phyloP scores from a whole-genome alignment of 2,797 vertebrate species.

The Lagocephalus sceleratus region DNA sequence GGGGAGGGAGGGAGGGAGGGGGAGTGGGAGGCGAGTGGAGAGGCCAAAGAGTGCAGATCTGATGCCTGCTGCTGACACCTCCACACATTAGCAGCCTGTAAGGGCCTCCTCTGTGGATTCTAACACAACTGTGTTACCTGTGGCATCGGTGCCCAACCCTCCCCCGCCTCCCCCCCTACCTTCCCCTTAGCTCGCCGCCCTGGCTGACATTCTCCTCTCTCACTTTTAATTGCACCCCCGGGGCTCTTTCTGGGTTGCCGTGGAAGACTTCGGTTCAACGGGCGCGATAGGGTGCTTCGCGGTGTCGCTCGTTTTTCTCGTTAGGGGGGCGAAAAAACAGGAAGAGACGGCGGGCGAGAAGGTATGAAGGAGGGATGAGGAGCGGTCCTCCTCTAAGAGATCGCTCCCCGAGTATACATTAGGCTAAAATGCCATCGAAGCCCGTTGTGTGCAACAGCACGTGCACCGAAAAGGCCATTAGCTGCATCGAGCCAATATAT shows the following conservation, averaged over 20 bases:
- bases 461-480: constrained; percentile 56
- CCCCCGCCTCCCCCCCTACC: background rate
- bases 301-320: constrained; percentile 63
- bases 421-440: constrained; percentile 44
- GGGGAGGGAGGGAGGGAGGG: background rate
- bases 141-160: constrained; percentile 36
- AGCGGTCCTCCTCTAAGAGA: constrained; percentile 16
- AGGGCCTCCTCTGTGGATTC: constrained; percentile 65
- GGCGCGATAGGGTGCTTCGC: constrained; percentile 61
- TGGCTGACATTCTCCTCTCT: constrained; percentile 75
- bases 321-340: constrained; percentile 39
- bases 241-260: constrained; percentile 62
- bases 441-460: constrained; percentile 20
- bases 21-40: background rate
- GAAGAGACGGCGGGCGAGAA: constrained; percentile 12
- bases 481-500: constrained; percentile 53
- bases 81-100: constrained; percentile 61
- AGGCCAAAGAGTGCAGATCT: constrained; percentile 19
- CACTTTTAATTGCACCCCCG: constrained; percentile 77
- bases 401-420: constrained; percentile 19
- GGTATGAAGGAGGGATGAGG: background rate
- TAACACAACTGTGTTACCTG: constrained; percentile 59
- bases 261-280: constrained; percentile 63
- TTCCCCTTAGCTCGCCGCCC: constrained; percentile 29
- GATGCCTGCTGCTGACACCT: constrained; percentile 53